phyloP scores from a whole-genome alignment of 2,797 vertebrate species.

The Siniperca obscura region DNA sequence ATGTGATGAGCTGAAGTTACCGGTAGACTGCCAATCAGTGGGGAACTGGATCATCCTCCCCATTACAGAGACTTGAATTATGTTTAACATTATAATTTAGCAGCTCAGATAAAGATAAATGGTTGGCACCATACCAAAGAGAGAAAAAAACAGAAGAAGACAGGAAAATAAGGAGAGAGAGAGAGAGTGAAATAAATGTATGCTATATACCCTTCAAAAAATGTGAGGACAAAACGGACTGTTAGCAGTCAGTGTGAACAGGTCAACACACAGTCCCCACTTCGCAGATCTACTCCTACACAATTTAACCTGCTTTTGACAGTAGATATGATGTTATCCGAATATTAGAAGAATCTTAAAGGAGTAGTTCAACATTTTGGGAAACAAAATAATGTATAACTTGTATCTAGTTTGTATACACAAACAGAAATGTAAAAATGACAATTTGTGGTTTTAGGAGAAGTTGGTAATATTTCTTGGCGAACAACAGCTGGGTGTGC shows the following conservation, averaged over 20 bases:
- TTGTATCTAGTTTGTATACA: neutral
- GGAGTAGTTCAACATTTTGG: neutral
- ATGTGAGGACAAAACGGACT: slow-evolving; percentile 7
- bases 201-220: neutral
- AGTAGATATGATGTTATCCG: too few relatives aligned
- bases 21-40: slow-evolving; percentile 64
- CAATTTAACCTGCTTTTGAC: neutral
- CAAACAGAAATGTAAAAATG: neutral
- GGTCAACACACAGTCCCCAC: neutral
- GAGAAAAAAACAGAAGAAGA: slow-evolving; percentile 1
- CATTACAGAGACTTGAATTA: slow-evolving; percentile 65
- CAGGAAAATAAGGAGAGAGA: neutral
- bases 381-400: neutral
- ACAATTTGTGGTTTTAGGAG: neutral
- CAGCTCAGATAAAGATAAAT: slow-evolving; percentile 64
- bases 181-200: neutral
- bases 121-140: neutral
- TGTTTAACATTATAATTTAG: slow-evolving; percentile 70
- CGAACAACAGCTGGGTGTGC: neutral
- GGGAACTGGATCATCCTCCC: slow-evolving; percentile 62
- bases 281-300: neutral
- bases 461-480: neutral
- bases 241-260: neutral
- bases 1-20: slow-evolving; percentile 58
- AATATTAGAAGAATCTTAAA: neutral